Evolutionary conservation across 2,113 vertebrate genomes (phyloP), one percentile per base, ranked within the genome.

Genomic region (Phaethon lepturus): DNA sequence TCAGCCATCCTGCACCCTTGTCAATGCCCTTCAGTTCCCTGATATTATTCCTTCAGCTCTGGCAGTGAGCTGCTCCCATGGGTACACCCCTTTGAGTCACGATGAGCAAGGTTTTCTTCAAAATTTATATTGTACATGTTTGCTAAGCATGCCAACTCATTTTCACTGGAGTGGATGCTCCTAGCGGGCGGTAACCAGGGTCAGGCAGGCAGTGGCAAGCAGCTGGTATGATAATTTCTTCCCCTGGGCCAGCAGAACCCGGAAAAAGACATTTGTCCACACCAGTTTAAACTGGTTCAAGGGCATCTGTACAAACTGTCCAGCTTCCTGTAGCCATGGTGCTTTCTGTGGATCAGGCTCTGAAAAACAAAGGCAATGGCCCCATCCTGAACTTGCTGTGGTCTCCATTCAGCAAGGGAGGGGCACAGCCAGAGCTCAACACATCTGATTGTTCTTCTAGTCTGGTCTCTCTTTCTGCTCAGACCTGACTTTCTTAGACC

Each of bases 221-320:
- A 96, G 89, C 93, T 96, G 96, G 38, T 59, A 67, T 26, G 52
- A 28, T 72, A 35, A 82, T 94, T 93, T 63, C 69, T 82, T 91
- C 87, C 85, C 76, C 81, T 66, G 81, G 84, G 81, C 90, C 92
- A 88, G 92, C 84, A 45, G 69, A 78, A 85, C 82, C 87, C 17
- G 8, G 96, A 91, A 93, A 91, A 85, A 93, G 77, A 18, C 40
- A 53, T 93, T 95, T 95, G 73, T 89, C 92, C 84, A 82, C 89
- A 59, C 83, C 92, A 96, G 93, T 90, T 76, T 73, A 26, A 95
- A 94, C 93, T 97, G 94, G 87, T 95, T 97, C 87, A 95, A 95
- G 94, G 93, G 91, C 87, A 95, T 91, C 91, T 91, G 71, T 66
- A 71, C 89, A 91, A 93, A 96, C 63, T 76, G 31, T 47, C 66